A percentile compares a stretch with the other conserved stretches of the same genome.
Conservation (phyloP, 2,113 vertebrate genomes). For the Oxyruncus cristatus region DNA sequence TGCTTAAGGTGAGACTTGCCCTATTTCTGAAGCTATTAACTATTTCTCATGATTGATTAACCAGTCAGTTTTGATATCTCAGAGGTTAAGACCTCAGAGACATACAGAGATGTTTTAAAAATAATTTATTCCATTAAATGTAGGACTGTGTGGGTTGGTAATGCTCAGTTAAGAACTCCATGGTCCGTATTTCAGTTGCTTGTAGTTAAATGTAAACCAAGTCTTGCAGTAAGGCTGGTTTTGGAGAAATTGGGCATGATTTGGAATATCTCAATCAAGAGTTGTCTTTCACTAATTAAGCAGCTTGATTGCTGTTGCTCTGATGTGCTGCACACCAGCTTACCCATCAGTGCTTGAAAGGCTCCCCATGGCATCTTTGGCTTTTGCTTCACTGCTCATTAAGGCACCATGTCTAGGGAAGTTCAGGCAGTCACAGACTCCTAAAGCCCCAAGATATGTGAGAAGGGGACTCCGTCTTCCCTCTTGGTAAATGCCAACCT, state of each 20-base stretch:
- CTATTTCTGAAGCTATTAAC: neutral
- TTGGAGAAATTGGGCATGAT: neutral
- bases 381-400: constrained; percentile 4
- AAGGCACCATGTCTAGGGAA: neutral
- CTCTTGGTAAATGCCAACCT: neutral
- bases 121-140: neutral
- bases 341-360: neutral
- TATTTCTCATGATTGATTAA: neutral
- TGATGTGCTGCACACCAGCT: neutral
- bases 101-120: neutral
- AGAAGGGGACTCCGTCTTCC: neutral
- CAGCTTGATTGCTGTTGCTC: neutral
- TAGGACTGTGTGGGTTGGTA: neutral
- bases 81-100: neutral
- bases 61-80: neutral
- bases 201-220: neutral
- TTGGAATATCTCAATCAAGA: neutral
- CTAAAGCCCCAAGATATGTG: neutral
- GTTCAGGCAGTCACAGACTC: neutral
- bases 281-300: neutral
- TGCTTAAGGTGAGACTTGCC: neutral
- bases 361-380: neutral
- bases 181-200: neutral
- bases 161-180: neutral
- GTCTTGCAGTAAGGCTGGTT: neutral